Evolutionary conservation across 2,888 invertebrate species (phyloP).

Genomic region (Agonopterix arenella): DNA sequence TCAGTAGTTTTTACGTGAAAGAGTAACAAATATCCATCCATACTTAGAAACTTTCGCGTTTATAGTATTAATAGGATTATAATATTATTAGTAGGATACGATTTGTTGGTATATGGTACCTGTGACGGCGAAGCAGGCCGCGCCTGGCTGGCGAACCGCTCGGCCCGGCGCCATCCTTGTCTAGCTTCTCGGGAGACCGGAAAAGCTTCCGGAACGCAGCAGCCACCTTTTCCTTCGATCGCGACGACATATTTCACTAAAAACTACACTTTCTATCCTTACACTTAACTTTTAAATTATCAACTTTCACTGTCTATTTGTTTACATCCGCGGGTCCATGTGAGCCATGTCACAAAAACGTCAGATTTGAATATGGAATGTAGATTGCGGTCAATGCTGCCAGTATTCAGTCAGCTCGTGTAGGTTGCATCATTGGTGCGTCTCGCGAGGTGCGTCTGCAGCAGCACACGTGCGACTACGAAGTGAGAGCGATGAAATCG

Average conservation of each 20-base stretch:
- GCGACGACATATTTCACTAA: constrained; percentile 81
- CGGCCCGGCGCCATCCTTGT: constrained; percentile 77
- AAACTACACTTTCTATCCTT: constrained; percentile 32
- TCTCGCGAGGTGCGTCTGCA: constrained; percentile 37
- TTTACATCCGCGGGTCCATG: constrained; percentile 35
- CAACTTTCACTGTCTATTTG: constrained; percentile 28
- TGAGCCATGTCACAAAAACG: constrained; percentile 45
- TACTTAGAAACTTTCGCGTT: too few species aligned
- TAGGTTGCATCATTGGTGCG: constrained; percentile 20
- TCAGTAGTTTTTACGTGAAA: too few species aligned
- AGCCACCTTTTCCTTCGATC: constrained; percentile 88
- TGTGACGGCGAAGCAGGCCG: constrained; percentile 65
- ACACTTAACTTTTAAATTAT: constrained; percentile 25
- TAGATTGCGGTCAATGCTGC: constrained; percentile 13
- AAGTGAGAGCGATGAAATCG: constrained; percentile 56
- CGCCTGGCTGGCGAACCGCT: constrained; percentile 79
- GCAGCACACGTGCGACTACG: constrained; percentile 54
- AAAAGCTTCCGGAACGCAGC: constrained; percentile 88
- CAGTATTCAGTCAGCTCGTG: constrained; percentile 13
- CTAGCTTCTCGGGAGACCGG: constrained; percentile 83
- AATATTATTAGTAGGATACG: too few species aligned
- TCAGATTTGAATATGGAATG: constrained; percentile 40
- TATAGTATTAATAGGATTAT: too few species aligned
- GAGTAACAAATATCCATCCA: too few species aligned
- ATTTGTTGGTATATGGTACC: constrained; percentile 30